Evolutionary conservation across 2,797 vertebrate genomes (phyloP).

Genomic region (Peromyscus aztecus): DNA sequence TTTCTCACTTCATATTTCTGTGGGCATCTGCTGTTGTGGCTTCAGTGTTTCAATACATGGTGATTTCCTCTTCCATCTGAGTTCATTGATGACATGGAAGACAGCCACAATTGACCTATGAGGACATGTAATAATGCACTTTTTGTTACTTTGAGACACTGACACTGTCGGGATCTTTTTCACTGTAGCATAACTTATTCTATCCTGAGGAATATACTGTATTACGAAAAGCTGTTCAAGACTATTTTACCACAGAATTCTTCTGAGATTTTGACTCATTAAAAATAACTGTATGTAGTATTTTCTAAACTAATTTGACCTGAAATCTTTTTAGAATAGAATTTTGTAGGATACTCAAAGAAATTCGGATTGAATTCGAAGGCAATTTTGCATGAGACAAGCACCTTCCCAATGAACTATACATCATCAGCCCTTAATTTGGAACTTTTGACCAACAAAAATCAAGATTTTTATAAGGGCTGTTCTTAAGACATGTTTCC

Average conservation of each 20-base stretch:
- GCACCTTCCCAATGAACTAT: not conserved
- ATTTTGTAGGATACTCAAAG: constrained; percentile 2
- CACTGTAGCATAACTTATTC: constrained; percentile 33
- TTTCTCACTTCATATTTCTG: not conserved
- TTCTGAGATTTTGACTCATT: constrained; percentile 40
- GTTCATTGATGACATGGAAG: not conserved
- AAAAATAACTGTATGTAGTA: not conserved
- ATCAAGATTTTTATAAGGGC: not conserved
- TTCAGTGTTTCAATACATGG: not conserved
- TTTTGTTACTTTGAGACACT: constrained; percentile 11
- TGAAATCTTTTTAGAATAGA: constrained; percentile 35
- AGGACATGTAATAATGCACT: not conserved
- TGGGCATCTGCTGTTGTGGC: not conserved
- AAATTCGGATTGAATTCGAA: constrained; percentile 19
- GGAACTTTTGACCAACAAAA: constrained; percentile 27
- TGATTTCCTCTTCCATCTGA: not conserved
- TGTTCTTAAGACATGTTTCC: not conserved
- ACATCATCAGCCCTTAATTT: not conserved
- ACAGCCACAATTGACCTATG: not conserved
- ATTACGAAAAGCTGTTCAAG: constrained; percentile 49
- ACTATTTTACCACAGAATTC: constrained; percentile 29
- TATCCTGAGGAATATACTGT: not conserved
- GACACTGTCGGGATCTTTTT: constrained; percentile 24
- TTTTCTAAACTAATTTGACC: constrained; percentile 56
- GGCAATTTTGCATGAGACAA: not conserved